These are phyloP conservation scores for Tanytarsus gracilentus DNA, from an alignment of 2,888 invertebrate genomes.

Conservation along the genomic window DNA sequence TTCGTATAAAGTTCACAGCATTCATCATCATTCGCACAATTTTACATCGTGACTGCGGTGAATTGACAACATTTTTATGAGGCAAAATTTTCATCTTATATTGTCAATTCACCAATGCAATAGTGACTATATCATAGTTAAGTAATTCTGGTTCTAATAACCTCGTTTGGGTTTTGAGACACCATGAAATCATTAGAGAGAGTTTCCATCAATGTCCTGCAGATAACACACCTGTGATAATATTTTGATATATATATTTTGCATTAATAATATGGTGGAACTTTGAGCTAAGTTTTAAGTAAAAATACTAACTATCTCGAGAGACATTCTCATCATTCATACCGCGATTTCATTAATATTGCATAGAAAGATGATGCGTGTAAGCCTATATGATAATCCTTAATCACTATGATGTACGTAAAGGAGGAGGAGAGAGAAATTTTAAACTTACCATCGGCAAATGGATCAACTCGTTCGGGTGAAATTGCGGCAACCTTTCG, in stretches of 20 bases:
- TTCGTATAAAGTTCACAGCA: constrained; percentile 33
- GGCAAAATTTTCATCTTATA: too few species aligned
- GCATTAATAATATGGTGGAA: too few species aligned
- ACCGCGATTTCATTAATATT: too few species aligned
- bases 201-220: too few species aligned
- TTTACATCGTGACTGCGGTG: background rate
- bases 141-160: background rate
- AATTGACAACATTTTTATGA: background rate
- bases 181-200: background rate
- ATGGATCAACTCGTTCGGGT: constrained; percentile 93
- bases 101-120: too few species aligned
- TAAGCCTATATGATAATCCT: background rate
- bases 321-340: too few species aligned
- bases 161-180: background rate
- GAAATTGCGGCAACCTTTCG: constrained; percentile 89
- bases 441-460: constrained; percentile 80
- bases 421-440: background rate
- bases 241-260: too few species aligned
- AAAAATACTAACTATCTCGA: too few species aligned
- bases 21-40: constrained; percentile 34
- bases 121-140: background rate
- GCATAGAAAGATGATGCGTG: too few species aligned
- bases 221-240: too few species aligned
- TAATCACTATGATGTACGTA: background rate
- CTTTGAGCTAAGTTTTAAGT: too few species aligned